A percentile compares a stretch with the other conserved stretches of the same genome.
Conservation (phyloP, 2,888 invertebrate species). For the Lochmaea capreae region DNA sequence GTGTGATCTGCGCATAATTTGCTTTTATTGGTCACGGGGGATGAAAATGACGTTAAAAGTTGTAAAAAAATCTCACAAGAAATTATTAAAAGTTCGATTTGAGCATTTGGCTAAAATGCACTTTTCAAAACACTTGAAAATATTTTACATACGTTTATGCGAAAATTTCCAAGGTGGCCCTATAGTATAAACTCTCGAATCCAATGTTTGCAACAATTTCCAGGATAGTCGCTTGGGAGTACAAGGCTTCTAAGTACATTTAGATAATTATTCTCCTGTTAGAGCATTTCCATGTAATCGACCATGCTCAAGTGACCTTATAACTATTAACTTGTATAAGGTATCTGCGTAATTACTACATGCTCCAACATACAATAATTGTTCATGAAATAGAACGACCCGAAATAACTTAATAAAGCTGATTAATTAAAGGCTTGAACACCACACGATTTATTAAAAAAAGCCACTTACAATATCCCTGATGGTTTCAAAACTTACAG, state of each 20-base stretch:
- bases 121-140: too few relatives aligned
- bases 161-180: too few relatives aligned
- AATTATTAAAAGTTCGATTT: too few relatives aligned
- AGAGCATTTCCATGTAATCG: conserved; percentile 41
- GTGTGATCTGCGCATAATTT: too few relatives aligned
- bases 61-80: too few relatives aligned
- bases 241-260: conserved; percentile 26
- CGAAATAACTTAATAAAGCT: background rate
- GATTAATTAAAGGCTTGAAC: background rate
- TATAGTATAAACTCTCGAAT: conserved; percentile 4
- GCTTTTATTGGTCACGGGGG: too few relatives aligned
- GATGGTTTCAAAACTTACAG: too few relatives aligned
- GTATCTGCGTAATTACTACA: conserved; percentile 15
- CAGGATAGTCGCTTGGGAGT: conserved; percentile 3
- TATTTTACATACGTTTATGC: too few relatives aligned
- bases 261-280: conserved; percentile 38
- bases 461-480: too few relatives aligned
- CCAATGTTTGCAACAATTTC: conserved; percentile 24
- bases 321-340: conserved; percentile 22
- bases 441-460: too few relatives aligned
- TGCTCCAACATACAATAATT: conserved; percentile 12
- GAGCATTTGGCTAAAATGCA: too few relatives aligned
- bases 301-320: conserved; percentile 35
- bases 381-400: background rate
- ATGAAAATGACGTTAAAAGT: too few relatives aligned